Evolutionary conservation across 2,888 invertebrate genomes (phyloP), one percentile per base, ranked within the genome.

Genomic region (Rosalia funebris): DNA sequence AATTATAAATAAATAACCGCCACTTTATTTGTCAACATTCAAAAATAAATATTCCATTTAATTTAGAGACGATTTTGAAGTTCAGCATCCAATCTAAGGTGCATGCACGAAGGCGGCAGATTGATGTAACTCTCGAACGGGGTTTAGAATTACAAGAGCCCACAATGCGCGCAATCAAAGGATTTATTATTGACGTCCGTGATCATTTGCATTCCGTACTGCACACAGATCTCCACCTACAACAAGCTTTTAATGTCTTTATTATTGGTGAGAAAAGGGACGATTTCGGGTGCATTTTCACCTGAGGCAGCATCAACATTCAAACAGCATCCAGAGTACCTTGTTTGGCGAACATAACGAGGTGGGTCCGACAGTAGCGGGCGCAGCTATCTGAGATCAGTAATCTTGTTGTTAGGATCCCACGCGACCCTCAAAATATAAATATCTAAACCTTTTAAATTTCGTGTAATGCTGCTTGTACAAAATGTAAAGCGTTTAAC

Each of bases 81-180:
- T 42, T 41, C 39, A 31, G 41, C 39, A 39, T 39, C 42, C 41
- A 9, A 39, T 47, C 45, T 56, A 47, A 56, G 39, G 50, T 48
- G 46, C 39, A 59, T 52, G 32, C 46, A 47, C 66, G 71, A 66
- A 58, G 73, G 73, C 71, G 73, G 70, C 57, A 62, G 69, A 73
- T 73, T 70, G 71, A 73, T 72, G 72, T 65, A 69, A 71, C 63
- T 61, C 62, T 69, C 67, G 50, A 60, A 66, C 66, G 50, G 56
- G 73, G 73, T 73, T 71, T 72, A 70, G 71, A 68, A 71, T 73
- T 73, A 71, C 73, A 64, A 68, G 69, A 70, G 65, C 72, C 74
- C 71, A 72, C 74, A 69, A 70, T 63, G 65, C 62, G 66, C 71
- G n/a, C n/a, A 70, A 66, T 63, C 63, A 70, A 60, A 57, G 66